Evolutionary conservation across 1,140 invertebrate species (phyloP), one percentile per base, ranked within the genome.

Genomic region (Pogonus chalceus): DNA sequence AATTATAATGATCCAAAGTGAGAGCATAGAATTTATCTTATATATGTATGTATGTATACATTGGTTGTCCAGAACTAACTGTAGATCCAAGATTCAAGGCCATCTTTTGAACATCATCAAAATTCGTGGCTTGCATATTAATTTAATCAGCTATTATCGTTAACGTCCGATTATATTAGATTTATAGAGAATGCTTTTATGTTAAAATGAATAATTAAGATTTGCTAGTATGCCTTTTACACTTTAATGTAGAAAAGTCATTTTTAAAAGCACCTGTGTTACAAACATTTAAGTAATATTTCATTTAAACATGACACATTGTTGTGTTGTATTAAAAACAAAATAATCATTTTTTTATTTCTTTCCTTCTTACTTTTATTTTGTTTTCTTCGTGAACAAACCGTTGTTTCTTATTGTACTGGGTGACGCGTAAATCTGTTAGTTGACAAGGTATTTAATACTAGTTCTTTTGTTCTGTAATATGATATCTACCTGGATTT

Each of bases 131-230:
- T 18, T 18, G 37, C 37, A 43, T 43, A 43, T 43, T 43, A 43
- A 43, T 43, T 43, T 43, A 10, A 43, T 43, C 37, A 18, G 18
- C 37, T 16, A 43, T 43, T 43, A 43, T 43, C 37, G 37, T 43
- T 43, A 43, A 43, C 18, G 37, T 43, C 37, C 37, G 18, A 43
- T 12, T 18, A 43, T 43, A 4, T 43, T 4, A 43, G 37, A 43
- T 43, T 43, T 43, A 43, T 43, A 10, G 18, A 14, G 26, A 7
- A 31, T 31, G 26, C 26, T 31, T 31, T 31, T 14, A 14, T 18
- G n/a, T 12, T 4, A 16, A 43, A 43, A 43, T 43, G 37, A 43
- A 43, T 43, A 43, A 43, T 43, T 43, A 43, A 43, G 18, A 10
- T 43, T 43, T 16, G 37, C 37, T 18, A 18, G 26, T 31, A 31